Evolutionary conservation across 2,888 invertebrate genomes (phyloP).

Genomic region (Xanthorhoe spadicearia): DNA sequence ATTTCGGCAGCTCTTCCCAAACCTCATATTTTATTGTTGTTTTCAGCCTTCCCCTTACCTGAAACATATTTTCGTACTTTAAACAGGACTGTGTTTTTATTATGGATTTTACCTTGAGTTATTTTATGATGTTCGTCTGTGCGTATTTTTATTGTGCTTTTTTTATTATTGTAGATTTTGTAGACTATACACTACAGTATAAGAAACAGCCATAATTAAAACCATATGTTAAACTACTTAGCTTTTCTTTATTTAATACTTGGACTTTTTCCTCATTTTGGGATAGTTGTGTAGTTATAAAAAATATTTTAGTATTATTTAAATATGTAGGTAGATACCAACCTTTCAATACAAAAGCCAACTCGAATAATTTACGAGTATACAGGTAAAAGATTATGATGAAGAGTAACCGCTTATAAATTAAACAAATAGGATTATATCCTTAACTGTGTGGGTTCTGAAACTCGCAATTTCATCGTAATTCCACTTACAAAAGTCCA

Average conservation of each 20-base stretch:
- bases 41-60: slow-evolving; percentile 21
- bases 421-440: slow-evolving; percentile 13
- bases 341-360: neutral
- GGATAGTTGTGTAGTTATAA: neutral
- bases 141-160: neutral
- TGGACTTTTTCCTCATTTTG: no score
- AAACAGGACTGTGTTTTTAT: slow-evolving; percentile 13
- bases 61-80: slow-evolving; percentile 26
- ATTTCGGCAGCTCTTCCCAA: slow-evolving; percentile 27
- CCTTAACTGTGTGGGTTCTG: neutral
- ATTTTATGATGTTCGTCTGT: slow-evolving; percentile 5
- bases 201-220: neutral
- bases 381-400: neutral
- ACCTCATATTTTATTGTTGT: slow-evolving; percentile 29
- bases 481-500: slow-evolving; percentile 15
- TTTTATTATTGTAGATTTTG: neutral
- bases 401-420: slow-evolving; percentile 5
- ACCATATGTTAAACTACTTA: no score
- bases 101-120: slow-evolving; percentile 12
- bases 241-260: no score
- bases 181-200: neutral
- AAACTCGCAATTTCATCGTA: slow-evolving; percentile 7
- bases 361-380: no score
- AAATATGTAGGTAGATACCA: no score
- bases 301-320: neutral